Evolutionary conservation across 1,140 invertebrate species (phyloP).

Genomic region (Vanessa atalanta): DNA sequence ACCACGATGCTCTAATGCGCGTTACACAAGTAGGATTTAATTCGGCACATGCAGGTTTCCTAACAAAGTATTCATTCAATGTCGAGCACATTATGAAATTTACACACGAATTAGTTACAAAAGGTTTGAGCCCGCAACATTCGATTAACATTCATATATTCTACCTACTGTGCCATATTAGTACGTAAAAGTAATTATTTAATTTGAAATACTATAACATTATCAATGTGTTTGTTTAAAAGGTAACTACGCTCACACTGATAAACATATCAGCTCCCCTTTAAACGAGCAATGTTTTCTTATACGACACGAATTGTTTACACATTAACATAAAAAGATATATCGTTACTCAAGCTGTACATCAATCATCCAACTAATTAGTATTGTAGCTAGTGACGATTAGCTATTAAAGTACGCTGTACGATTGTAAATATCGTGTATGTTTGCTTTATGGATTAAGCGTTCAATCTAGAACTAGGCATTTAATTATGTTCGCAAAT

Average conservation of each 20-base stretch:
- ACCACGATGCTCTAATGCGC: too few species aligned
- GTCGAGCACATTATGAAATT: too few species aligned
- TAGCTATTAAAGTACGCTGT: slow-evolving; percentile 47
- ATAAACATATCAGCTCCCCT: slow-evolving; percentile 24
- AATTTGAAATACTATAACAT: not conserved
- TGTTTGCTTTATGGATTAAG: not conserved
- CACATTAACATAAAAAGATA: slow-evolving; percentile 33
- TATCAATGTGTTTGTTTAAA: slow-evolving; percentile 8
- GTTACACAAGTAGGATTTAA: too few species aligned
- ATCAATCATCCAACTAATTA: slow-evolving; percentile 47
- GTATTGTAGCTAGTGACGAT: slow-evolving; percentile 46
- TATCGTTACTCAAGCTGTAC: slow-evolving; percentile 42
- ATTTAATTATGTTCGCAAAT: too few species aligned
- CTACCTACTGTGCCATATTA: too few species aligned
- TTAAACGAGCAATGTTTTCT: slow-evolving; percentile 32
- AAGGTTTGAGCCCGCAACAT: too few species aligned
- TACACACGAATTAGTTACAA: too few species aligned
- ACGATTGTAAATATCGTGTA: slow-evolving; percentile 41
- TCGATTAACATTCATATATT: too few species aligned
- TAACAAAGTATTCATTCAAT: too few species aligned
- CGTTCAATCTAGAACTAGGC: not conserved
- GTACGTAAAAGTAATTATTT: too few species aligned
- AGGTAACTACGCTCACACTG: slow-evolving; percentile 4
- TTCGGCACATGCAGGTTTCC: too few species aligned
- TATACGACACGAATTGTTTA: slow-evolving; percentile 39